A percentile compares a stretch with the other conserved stretches of the same genome.
These are phyloP conservation scores for Ornithoptera priamus DNA, from an alignment of 2,888 invertebrate species.

Conservation along the genomic window DNA sequence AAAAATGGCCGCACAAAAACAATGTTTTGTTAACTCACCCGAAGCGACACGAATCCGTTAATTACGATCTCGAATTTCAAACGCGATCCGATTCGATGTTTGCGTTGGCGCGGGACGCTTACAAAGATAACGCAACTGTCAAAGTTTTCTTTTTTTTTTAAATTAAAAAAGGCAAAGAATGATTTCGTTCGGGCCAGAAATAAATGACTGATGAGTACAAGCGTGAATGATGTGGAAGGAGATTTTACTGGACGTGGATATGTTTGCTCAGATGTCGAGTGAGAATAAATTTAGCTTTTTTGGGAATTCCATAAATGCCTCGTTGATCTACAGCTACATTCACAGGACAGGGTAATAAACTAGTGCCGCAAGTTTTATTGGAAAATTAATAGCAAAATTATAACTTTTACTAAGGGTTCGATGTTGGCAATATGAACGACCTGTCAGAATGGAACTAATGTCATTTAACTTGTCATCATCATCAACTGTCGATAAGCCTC, in stretches of 20 bases:
- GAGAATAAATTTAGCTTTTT: constrained; percentile 4
- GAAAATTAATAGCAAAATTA: no score
- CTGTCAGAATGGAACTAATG: no score
- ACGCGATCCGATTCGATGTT: constrained; percentile 19
- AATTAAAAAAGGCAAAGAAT: constrained; percentile 17
- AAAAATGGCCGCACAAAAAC: not conserved
- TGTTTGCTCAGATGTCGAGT: constrained; percentile 13
- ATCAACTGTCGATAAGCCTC: no score
- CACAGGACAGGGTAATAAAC: no score
- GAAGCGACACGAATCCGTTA: constrained; percentile 14
- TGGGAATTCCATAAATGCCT: not conserved
- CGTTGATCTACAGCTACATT: no score
- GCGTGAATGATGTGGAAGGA: constrained; percentile 16
- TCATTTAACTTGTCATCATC: no score
- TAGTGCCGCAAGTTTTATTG: no score
- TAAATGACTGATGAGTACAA: constrained; percentile 17
- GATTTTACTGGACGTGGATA: constrained; percentile 9
- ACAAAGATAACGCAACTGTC: constrained; percentile 32
- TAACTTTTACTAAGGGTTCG: no score
- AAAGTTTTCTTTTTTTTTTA: constrained; percentile 31
- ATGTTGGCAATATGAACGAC: no score
- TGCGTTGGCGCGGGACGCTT: constrained; percentile 10
- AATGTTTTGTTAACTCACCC: constrained; percentile 20
- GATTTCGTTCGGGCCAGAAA: constrained; percentile 19
- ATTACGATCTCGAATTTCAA: constrained; percentile 18